These are phyloP conservation scores for Ypsolopha sequella DNA, from an alignment of 2,888 invertebrate genomes.

Conservation along the genomic window DNA sequence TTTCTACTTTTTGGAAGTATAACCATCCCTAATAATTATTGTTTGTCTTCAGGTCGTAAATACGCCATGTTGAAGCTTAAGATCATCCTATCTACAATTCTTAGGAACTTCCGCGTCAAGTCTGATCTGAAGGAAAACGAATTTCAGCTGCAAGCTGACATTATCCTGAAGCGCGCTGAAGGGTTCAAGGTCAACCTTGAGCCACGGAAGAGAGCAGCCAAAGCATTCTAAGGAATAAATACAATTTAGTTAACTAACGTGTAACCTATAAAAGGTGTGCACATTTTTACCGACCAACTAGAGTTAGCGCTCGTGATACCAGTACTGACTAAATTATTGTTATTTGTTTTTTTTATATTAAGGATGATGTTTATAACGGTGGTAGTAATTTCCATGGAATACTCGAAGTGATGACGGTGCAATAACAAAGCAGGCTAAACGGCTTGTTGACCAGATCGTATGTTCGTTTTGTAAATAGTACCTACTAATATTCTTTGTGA, in stretches of 20 bases:
- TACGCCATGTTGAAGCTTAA: constrained; percentile 86
- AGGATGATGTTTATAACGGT: constrained; percentile 32
- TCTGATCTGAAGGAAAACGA: constrained; percentile 77
- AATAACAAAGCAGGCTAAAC: constrained; percentile 8
- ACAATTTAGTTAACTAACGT: constrained; percentile 11
- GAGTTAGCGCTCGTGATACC: constrained; percentile 28
- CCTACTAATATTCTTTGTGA: neutral
- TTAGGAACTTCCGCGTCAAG: constrained; percentile 79
- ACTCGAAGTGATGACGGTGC: constrained; percentile 20
- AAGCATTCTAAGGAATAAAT: constrained; percentile 28
- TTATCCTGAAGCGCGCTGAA: constrained; percentile 82
- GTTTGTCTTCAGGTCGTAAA: constrained; percentile 73
- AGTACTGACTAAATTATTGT: constrained; percentile 41
- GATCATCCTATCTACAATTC: constrained; percentile 80
- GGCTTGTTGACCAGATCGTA: too few species aligned
- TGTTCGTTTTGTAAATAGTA: neutral
- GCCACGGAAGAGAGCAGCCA: constrained; percentile 69
- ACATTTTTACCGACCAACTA: constrained; percentile 20
- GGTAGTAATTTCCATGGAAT: constrained; percentile 28
- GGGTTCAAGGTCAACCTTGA: constrained; percentile 80
- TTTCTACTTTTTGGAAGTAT: too few species aligned
- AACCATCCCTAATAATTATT: too few species aligned
- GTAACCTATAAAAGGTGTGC: constrained; percentile 20
- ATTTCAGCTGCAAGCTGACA: constrained; percentile 80
- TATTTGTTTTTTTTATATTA: constrained; percentile 23